Evolutionary conservation across 2,888 invertebrate genomes (phyloP).

Genomic region (Ormia ochracea): DNA sequence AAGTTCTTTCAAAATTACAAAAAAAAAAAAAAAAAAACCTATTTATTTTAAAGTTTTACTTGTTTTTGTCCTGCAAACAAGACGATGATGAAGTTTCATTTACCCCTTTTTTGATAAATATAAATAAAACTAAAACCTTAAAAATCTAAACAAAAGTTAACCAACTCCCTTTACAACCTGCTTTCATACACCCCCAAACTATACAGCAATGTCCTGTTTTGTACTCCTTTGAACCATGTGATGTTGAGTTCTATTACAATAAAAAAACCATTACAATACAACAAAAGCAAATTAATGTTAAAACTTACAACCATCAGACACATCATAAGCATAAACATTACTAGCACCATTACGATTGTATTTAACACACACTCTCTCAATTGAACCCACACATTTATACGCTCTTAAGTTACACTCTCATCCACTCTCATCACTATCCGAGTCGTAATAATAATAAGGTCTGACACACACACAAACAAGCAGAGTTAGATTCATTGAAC

Average conservation of each 20-base stretch:
- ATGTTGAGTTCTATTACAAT: slow-evolving; percentile 14
- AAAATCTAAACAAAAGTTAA: slow-evolving; percentile 45
- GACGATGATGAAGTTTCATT: slow-evolving; percentile 11
- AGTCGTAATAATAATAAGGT: slow-evolving; percentile 14
- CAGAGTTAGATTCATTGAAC: slow-evolving; percentile 43
- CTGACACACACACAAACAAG: slow-evolving; percentile 28
- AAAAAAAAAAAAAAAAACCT: slow-evolving; percentile 46
- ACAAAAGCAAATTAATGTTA: slow-evolving; percentile 47
- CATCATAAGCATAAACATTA: slow-evolving; percentile 62
- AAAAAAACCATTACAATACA: slow-evolving; percentile 36
- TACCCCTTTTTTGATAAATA: slow-evolving; percentile 41
- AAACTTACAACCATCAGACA: slow-evolving; percentile 59
- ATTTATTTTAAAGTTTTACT: slow-evolving; percentile 50
- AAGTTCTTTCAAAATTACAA: slow-evolving; percentile 5
- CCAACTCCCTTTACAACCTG: not conserved
- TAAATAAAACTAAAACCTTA: slow-evolving; percentile 56
- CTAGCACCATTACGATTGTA: slow-evolving; percentile 59
- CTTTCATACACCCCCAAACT: not conserved
- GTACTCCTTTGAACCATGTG: slow-evolving; percentile 35
- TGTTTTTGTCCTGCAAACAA: slow-evolving; percentile 12
- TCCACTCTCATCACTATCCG: not conserved
- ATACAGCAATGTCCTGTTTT: slow-evolving; percentile 19
- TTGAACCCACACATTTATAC: not conserved
- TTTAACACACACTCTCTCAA: slow-evolving; percentile 21
- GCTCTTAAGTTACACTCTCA: slow-evolving; percentile 8